These are phyloP conservation scores for Agrilus planipennis DNA, from an alignment of 1,140 invertebrate genomes.

Conservation along the genomic window DNA sequence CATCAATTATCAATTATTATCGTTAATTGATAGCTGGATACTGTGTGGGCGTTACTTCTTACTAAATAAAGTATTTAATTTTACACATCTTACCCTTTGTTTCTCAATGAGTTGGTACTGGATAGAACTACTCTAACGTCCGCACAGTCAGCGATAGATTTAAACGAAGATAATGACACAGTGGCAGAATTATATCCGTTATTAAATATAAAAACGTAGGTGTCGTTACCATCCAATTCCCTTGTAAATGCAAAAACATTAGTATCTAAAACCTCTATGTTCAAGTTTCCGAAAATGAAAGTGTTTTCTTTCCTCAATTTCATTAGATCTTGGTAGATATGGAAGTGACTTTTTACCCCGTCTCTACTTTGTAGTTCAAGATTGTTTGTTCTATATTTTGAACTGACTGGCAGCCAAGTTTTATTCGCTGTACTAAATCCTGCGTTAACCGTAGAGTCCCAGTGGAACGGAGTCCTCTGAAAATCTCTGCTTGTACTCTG, in stretches of 20 bases:
- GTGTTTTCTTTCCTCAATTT: neutral
- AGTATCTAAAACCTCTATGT: constrained; percentile 2
- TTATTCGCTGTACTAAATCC: constrained; percentile 33
- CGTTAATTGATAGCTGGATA: no score
- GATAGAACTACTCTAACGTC: no score
- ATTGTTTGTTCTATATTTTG: constrained; percentile 46
- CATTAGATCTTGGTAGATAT: constrained; percentile 12
- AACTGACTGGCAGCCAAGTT: constrained; percentile 53
- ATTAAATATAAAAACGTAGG: constrained; percentile 2
- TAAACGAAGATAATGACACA: no score
- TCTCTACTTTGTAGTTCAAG: constrained; percentile 17
- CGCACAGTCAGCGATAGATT: no score
- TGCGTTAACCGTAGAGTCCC: constrained; percentile 47
- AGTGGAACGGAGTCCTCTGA: constrained; percentile 55
- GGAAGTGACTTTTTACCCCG: constrained; percentile 16
- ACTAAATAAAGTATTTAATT: no score
- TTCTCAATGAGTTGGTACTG: no score
- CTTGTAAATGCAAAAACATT: constrained; percentile 2
- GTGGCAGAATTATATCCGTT: neutral
- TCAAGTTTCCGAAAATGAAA: constrained; percentile 1
- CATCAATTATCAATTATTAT: no score
- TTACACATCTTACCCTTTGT: no score
- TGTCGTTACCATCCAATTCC: constrained; percentile 3
- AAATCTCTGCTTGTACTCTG: constrained; percentile 32
- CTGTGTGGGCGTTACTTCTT: no score